A percentile compares a stretch with the other conserved stretches of the same genome.
Evolutionary conservation across 92 coral and sea anemone species (phyloP).

Genomic region (Heliopora coerulea): DNA sequence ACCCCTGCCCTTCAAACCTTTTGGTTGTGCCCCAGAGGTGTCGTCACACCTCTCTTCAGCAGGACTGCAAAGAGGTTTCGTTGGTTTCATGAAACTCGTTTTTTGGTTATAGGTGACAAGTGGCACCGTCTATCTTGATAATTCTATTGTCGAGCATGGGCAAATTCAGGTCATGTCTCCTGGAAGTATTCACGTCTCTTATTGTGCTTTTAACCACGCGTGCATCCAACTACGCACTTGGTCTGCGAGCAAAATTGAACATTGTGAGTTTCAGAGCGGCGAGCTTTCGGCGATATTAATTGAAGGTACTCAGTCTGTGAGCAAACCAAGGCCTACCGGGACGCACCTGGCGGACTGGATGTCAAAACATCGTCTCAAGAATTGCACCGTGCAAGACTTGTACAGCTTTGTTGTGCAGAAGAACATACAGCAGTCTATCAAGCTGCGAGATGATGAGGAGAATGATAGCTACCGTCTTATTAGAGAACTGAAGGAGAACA

Average conservation of each 20-base stretch:
- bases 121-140: conserved; percentile 84
- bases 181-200: conserved; percentile 74
- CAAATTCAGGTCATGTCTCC: conserved; percentile 88
- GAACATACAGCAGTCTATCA: conserved; percentile 23
- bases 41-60: too few species aligned
- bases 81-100: too few species aligned
- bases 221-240: conserved; percentile 81
- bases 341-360: conserved; percentile 86
- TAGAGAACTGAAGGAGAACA: conserved; percentile 34
- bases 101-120: conserved; percentile 66
- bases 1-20: too few species aligned
- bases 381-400: conserved; percentile 69
- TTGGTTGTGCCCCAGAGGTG: too few species aligned
- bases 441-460: conserved; percentile 12
- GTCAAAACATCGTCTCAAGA: conserved; percentile 56
- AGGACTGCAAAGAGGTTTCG: too few species aligned
- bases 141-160: conserved; percentile 87
- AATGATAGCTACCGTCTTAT: conserved; percentile 36
- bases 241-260: conserved; percentile 77
- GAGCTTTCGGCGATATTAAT: conserved; percentile 79
- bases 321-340: conserved; percentile 75
- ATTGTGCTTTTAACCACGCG: conserved; percentile 75
- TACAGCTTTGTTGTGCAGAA: conserved; percentile 67
- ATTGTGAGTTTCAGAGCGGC: conserved; percentile 83
- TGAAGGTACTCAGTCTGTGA: conserved; percentile 83